Base-by-base conservation (phyloP, 2,113 vertebrate species). In the Thinocorus orbignyianus region DNA sequence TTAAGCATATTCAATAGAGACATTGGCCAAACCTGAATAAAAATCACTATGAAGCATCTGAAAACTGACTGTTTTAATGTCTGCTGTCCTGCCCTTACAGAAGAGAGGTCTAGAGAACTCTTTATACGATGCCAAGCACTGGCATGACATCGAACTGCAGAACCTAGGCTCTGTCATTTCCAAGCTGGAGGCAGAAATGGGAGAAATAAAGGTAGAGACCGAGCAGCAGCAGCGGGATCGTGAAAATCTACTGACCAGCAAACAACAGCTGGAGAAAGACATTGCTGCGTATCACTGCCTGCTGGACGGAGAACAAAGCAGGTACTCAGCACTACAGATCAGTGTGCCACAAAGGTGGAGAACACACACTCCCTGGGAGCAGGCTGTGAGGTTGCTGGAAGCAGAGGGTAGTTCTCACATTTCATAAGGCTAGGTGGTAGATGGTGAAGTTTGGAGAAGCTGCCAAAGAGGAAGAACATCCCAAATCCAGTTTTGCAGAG, bases 41-140 rank as follows among this genome's bases (percentile, higher is more conserved):
- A 94, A 81, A 69, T 37, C 46, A 37, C 17, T 55, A 5, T 24
- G 30, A 81, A 55, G 24, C 35, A 19, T 30, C 54, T 3, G 30
- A 48, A 80, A 90, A 42, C 15, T 74, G 39, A 76, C 37, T 64
- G 33, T 19, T 76, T 72, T 19, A 15, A 74, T 77, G 22, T 82
- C 69, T 94, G 18, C 28, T 77, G 79, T 92, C 88, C 30, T 62
- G 93, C 85, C 86, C 28, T 95, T 95, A 64, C 86, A 99, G 99
- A 99, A 99, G 97, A 98, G 99, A 17, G 99, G 99, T 58, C 97
- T 99, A 97, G 99, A 99, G 95, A 99, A 98, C 91, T 98, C 99
- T 6, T 93, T 99, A 85, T 97, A 98, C 0, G 99, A 99, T 0
- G 98, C 99, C 42, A 98, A 98, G 48, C 99, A 99, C 95, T 99